Conservation (phyloP, 2,888 invertebrate species). For the Chrysolina haemoptera region DNA sequence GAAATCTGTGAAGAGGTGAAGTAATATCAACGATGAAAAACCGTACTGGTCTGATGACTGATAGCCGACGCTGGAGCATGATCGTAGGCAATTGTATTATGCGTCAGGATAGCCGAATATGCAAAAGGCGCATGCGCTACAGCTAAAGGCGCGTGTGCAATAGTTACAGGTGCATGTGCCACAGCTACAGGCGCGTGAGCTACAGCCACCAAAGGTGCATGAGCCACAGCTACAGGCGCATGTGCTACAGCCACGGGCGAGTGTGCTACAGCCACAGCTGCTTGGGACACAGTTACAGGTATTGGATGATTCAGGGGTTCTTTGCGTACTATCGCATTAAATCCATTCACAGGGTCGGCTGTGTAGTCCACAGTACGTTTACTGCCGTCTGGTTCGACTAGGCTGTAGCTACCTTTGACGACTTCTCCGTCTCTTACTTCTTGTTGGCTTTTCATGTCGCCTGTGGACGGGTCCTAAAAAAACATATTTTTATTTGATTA, state of each 20-base stretch:
- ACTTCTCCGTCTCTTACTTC: slow-evolving; percentile 60
- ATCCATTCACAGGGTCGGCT: slow-evolving; percentile 59
- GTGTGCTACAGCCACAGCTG: slow-evolving; percentile 51
- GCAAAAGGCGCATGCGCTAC: slow-evolving; percentile 33
- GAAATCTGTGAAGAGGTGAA: not conserved
- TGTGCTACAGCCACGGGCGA: slow-evolving; percentile 62
- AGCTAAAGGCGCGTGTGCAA: slow-evolving; percentile 52
- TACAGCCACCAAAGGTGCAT: slow-evolving; percentile 48
- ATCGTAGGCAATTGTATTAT: not conserved
- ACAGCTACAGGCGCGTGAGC: slow-evolving; percentile 56
- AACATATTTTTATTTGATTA: too few species aligned
- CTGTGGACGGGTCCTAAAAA: slow-evolving; percentile 57
- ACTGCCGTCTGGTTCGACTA: slow-evolving; percentile 61
- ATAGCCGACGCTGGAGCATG: slow-evolving; percentile 21
- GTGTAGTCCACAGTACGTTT: slow-evolving; percentile 59
- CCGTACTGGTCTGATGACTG: slow-evolving; percentile 29
- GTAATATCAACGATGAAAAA: slow-evolving; percentile 17
- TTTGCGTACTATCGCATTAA: slow-evolving; percentile 59
- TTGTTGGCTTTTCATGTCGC: slow-evolving; percentile 59
- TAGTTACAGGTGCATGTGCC: slow-evolving; percentile 66
- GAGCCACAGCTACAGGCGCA: slow-evolving; percentile 63
- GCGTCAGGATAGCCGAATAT: not conserved
- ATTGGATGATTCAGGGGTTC: slow-evolving; percentile 55
- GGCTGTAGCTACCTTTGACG: slow-evolving; percentile 59
- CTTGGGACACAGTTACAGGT: slow-evolving; percentile 48